phyloP scores from a whole-genome alignment of 2,888 invertebrate species.

The Apodemia mormo region DNA sequence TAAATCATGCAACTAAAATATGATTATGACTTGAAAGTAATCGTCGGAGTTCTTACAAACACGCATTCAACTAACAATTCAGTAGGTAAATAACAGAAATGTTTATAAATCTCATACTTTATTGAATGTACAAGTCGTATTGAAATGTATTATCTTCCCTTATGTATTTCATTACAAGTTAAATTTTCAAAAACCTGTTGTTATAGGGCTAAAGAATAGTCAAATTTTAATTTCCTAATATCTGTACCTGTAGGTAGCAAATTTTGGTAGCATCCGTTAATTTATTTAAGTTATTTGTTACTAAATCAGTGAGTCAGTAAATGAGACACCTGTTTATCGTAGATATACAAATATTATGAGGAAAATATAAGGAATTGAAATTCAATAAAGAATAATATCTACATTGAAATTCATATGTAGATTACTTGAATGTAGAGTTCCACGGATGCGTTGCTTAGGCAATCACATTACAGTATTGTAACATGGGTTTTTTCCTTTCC shows the following conservation, averaged over 20 bases:
- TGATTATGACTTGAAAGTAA: background rate
- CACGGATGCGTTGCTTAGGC: background rate
- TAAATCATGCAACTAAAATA: background rate
- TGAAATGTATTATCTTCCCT: background rate
- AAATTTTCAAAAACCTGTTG: background rate
- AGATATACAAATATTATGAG: too few species aligned
- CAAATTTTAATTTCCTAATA: background rate
- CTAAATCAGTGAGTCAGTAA: too few species aligned
- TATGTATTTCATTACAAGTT: too few species aligned
- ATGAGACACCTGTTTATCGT: too few species aligned
- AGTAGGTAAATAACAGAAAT: background rate
- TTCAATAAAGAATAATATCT: background rate
- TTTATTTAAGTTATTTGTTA: too few species aligned
- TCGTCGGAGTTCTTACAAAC: background rate
- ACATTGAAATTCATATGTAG: background rate
- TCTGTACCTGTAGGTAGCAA: too few species aligned
- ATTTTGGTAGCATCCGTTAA: too few species aligned
- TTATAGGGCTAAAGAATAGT: too few species aligned
- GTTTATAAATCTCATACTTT: background rate
- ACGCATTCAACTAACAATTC: conserved; percentile 1
- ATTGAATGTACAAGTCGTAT: background rate
- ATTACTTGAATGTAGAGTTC: background rate
- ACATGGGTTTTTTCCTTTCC: conserved; percentile 15
- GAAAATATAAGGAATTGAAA: too few species aligned
- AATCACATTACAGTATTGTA: conserved; percentile 5